Conservation (phyloP, 2,113 vertebrate genomes). For the Dermatemys mawii region DNA sequence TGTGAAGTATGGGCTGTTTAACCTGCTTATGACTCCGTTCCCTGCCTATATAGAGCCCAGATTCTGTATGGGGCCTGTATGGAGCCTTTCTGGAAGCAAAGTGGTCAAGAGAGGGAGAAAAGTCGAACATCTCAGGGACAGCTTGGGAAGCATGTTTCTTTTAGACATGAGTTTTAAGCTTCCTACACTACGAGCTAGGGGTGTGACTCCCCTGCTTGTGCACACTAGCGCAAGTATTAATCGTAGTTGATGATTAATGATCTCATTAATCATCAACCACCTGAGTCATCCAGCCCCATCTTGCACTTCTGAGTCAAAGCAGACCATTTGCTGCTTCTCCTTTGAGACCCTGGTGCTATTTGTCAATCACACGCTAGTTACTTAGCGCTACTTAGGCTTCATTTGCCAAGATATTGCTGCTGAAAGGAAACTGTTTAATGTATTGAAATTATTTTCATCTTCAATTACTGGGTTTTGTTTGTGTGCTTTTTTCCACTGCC, state of each 20-base stretch:
- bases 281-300: not conserved
- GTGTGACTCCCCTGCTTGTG: not conserved
- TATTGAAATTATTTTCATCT: not conserved
- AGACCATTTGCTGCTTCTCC: not conserved
- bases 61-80: not conserved
- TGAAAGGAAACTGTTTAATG: not conserved
- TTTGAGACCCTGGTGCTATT: not conserved
- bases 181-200: not conserved
- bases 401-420: not conserved
- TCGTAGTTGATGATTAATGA: no score
- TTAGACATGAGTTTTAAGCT: not conserved
- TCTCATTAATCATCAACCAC: not conserved
- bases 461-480: fast-evolving
- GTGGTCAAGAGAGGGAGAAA: not conserved
- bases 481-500: not conserved
- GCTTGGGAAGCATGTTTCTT: not conserved
- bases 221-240: not conserved
- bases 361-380: not conserved
- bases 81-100: not conserved
- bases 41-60: not conserved
- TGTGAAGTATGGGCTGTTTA: not conserved
- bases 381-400: not conserved
- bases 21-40: not conserved
- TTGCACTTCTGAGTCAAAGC: not conserved
- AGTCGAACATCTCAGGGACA: not conserved